A percentile compares a stretch with the other conserved stretches of the same genome.
These are phyloP conservation scores for Xerus rutilus DNA, from an alignment of 2,797 vertebrate species.

Conservation along the genomic window DNA sequence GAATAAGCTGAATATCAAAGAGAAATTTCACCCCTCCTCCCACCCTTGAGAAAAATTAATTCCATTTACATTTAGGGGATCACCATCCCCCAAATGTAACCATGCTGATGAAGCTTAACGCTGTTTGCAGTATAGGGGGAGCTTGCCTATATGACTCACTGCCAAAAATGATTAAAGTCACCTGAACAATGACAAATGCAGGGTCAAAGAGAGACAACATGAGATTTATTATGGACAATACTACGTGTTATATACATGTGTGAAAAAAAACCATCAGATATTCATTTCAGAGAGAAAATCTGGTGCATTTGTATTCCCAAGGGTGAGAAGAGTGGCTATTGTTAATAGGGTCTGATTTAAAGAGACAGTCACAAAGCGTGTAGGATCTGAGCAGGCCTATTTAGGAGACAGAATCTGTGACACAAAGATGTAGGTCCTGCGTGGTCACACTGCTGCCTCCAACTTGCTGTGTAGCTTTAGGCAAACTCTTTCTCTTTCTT, in stretches of 20 bases:
- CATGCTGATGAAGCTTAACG: not conserved
- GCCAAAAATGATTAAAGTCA: constrained; percentile 40
- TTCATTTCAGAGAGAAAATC: not conserved
- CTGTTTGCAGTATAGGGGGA: not conserved
- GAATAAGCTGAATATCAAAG: not conserved
- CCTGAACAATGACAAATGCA: not conserved
- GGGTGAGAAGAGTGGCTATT: not conserved
- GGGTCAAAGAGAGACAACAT: constrained; percentile 1
- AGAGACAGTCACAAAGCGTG: not conserved
- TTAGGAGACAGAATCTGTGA: not conserved
- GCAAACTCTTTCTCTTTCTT: not conserved
- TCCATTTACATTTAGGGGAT: not conserved
- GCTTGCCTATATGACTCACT: not conserved
- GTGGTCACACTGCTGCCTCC: not conserved
- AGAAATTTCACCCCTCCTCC: not conserved
- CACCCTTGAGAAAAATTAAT: not conserved
- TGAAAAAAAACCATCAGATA: not conserved
- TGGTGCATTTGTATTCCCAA: not conserved
- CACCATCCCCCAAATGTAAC: not conserved
- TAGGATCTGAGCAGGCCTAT: not conserved
- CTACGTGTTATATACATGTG: not conserved
- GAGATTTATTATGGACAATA: constrained; percentile 19
- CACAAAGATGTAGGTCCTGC: not conserved
- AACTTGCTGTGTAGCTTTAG: not conserved
- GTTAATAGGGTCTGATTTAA: not conserved